Evolutionary conservation across 2,888 invertebrate genomes (phyloP).

Genomic region (Amblyteles armatorius): DNA sequence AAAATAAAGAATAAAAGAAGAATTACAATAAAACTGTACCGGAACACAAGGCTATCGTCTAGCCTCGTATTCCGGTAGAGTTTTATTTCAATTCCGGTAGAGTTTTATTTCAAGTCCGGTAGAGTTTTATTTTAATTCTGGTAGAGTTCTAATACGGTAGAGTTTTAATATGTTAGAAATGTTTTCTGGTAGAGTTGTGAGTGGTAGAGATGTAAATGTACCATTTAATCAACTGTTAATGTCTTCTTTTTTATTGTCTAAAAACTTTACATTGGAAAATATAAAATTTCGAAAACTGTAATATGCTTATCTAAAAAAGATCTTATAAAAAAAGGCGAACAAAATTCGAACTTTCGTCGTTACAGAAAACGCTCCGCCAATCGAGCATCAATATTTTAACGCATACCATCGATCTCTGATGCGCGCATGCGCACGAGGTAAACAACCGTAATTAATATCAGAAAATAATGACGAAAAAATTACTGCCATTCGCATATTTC

Average conservation of each 20-base stretch:
- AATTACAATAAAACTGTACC: too few species aligned
- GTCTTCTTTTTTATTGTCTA: background rate
- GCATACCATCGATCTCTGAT: conserved; percentile 39
- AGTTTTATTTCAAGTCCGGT: too few species aligned
- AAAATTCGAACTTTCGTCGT: background rate
- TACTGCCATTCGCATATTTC: background rate
- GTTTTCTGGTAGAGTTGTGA: too few species aligned
- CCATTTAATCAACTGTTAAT: background rate
- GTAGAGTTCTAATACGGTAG: too few species aligned
- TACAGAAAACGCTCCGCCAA: background rate
- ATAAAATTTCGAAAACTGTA: background rate
- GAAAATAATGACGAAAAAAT: background rate
- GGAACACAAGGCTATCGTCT: too few species aligned
- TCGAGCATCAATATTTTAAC: background rate
- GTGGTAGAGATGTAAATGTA: too few species aligned
- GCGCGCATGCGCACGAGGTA: conserved; percentile 47
- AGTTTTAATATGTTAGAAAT: too few species aligned
- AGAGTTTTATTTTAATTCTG: too few species aligned
- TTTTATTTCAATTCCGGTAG: too few species aligned
- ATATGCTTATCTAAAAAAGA: background rate
- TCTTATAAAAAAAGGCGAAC: background rate
- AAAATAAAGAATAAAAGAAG: background rate
- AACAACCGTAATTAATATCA: conserved; percentile 64
- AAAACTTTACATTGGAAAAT: background rate
- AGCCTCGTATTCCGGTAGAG: too few species aligned